Conservation (phyloP, 1,140 invertebrate species). For the Drosophila sp. region DNA sequence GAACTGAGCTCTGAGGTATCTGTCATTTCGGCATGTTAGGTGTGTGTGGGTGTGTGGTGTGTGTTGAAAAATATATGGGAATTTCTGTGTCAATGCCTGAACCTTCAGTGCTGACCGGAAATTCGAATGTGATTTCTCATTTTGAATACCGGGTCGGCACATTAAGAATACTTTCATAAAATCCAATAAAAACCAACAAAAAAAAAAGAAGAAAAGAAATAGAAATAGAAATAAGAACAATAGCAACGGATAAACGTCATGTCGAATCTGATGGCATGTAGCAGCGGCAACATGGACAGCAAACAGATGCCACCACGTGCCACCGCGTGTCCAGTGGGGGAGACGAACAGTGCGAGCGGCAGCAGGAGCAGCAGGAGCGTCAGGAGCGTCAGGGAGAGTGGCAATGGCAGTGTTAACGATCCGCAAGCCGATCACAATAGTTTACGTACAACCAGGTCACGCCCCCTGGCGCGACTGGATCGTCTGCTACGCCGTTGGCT, state of each 20-base stretch:
- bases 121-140: background rate
- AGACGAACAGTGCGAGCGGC: conserved; percentile 3
- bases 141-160: conserved; percentile 8
- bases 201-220: background rate
- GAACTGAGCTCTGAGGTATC: conserved; percentile 10
- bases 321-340: background rate
- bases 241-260: conserved; percentile 1
- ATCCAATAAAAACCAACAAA: background rate
- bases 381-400: background rate
- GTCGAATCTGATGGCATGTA: conserved; percentile 22
- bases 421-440: conserved; percentile 5
- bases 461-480: conserved; percentile 36
- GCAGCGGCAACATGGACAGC: background rate
- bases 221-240: background rate
- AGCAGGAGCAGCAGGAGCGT: background rate
- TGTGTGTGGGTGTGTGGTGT: background rate
- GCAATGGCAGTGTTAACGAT: conserved; percentile 1
- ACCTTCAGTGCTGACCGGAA: background rate
- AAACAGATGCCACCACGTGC: background rate
- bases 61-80: background rate
- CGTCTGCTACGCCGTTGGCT: conserved; percentile 57
- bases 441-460: conserved; percentile 2
- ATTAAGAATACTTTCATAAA: conserved; percentile 10
- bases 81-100: background rate
- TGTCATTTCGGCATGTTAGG: conserved; percentile 1